These are phyloP conservation scores for Channa striata DNA, from an alignment of 2,797 vertebrate genomes.

Conservation along the genomic window DNA sequence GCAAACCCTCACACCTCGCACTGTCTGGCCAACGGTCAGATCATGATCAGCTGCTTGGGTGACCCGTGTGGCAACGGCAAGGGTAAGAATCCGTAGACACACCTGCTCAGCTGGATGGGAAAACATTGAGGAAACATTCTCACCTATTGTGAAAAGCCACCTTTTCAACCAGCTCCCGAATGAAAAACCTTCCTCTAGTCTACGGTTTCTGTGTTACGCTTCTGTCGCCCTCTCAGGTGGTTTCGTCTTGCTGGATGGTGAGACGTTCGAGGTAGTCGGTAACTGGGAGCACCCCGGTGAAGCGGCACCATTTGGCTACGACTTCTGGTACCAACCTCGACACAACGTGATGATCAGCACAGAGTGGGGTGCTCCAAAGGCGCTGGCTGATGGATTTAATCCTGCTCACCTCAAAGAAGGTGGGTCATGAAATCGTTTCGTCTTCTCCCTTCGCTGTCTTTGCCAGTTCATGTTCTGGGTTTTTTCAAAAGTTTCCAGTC, in stretches of 20 bases:
- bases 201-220: neutral
- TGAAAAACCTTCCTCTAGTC: neutral
- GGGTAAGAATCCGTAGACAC: constrained; percentile 77
- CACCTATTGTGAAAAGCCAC: neutral
- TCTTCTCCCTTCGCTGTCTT: neutral
- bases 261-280: constrained; percentile 91
- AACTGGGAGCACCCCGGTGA: constrained; percentile 90
- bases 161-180: too few relatives aligned
- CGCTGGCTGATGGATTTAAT: constrained; percentile 84
- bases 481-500: too few relatives aligned
- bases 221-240: constrained; percentile 80
- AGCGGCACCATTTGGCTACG: constrained; percentile 86
- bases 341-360: constrained; percentile 96
- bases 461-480: neutral
- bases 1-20: constrained; percentile 91
- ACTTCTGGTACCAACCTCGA: constrained; percentile 97
- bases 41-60: constrained; percentile 93
- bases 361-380: constrained; percentile 89
- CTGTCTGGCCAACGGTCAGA: constrained; percentile 91
- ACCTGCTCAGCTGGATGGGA: neutral
- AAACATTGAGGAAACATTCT: neutral
- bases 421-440: constrained; percentile 55
- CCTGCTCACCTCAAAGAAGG: constrained; percentile 86
- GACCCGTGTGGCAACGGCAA: constrained; percentile 90
- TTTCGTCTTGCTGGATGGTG: constrained; percentile 91